Evolutionary conservation across 2,113 vertebrate species (phyloP).

Genomic region (Craseonycteris thonglongyai): DNA sequence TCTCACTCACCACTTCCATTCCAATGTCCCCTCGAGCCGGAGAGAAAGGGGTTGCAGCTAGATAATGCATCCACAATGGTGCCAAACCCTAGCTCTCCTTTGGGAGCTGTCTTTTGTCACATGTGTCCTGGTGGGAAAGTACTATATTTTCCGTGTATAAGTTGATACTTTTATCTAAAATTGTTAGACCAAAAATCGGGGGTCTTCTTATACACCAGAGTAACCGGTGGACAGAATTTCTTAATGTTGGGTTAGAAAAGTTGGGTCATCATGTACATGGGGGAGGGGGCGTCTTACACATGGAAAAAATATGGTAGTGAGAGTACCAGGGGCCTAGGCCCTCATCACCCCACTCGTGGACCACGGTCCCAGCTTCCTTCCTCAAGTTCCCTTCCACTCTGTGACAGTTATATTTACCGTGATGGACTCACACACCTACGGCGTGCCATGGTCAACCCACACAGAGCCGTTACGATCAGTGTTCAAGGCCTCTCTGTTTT

Average conservation of each 20-base stretch:
- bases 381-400: background rate
- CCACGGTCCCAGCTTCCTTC: background rate
- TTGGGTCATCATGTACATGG: too few relatives aligned
- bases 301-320: too few relatives aligned
- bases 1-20: too few relatives aligned
- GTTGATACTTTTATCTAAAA: too few relatives aligned
- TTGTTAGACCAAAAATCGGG: too few relatives aligned
- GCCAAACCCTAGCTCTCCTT: background rate
- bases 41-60: background rate
- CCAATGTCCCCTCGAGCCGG: background rate
- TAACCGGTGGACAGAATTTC: too few relatives aligned
- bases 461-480: background rate
- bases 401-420: background rate
- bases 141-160: too few relatives aligned
- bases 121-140: background rate
- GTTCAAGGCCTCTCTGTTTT: background rate
- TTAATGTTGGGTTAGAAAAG: too few relatives aligned
- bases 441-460: background rate
- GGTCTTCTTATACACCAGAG: too few relatives aligned
- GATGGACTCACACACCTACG: background rate
- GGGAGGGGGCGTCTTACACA: too few relatives aligned
- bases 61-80: accelerated
- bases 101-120: background rate
- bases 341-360: accelerated
- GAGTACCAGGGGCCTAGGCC: background rate